Evolutionary conservation across 2,797 vertebrate species (phyloP).

Genomic region (Octomys mimax): DNA sequence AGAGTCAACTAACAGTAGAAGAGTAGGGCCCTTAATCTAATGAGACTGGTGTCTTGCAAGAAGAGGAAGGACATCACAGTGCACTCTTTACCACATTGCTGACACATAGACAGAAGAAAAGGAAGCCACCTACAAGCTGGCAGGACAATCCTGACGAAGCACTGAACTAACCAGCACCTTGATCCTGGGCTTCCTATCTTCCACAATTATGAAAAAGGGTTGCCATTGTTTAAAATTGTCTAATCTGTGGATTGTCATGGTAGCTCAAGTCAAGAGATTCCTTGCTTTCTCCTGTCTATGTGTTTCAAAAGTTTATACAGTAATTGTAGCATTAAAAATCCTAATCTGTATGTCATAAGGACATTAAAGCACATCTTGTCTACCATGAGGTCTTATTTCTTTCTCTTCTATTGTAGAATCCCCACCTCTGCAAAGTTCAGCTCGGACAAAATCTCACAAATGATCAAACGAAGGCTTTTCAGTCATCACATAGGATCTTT

Average conservation of each 20-base stretch:
- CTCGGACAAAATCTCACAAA: background rate
- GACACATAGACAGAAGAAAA: background rate
- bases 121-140: background rate
- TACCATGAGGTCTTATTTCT: background rate
- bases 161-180: background rate
- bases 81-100: background rate
- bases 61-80: background rate
- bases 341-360: background rate
- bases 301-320: background rate
- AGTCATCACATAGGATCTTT: no score
- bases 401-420: background rate
- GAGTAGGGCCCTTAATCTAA: background rate
- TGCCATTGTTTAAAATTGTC: background rate
- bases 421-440: background rate
- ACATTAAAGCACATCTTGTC: background rate
- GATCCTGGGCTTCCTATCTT: background rate
- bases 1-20: background rate
- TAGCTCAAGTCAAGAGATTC: background rate
- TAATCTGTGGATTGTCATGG: background rate
- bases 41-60: background rate
- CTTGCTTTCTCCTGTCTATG: background rate
- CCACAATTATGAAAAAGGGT: background rate
- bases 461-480: background rate
- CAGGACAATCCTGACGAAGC: background rate
- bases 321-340: background rate